Base-by-base conservation (phyloP, 2,888 invertebrate species). In the Drosophila picticornis region DNA sequence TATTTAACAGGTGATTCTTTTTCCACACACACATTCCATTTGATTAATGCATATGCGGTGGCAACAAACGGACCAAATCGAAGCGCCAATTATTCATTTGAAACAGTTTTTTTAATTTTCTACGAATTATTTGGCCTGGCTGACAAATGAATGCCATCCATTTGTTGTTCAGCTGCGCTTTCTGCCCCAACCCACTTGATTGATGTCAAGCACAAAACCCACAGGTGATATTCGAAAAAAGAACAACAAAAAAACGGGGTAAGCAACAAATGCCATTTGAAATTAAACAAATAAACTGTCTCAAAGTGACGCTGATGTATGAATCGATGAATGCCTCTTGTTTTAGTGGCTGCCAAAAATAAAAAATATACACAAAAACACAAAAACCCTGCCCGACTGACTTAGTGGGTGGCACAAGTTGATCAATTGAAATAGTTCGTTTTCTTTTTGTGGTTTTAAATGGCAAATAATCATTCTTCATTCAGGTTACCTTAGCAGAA, bases 201-300 rank as follows among this genome's bases (percentile, higher is more conserved):
- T 90, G 88, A 85, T 85, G 80, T 75, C 78, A 68, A 48, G 58
- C 50, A 36, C 25, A 65, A 52, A 58, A 55, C 50, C 72, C 57
- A 72, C 68, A 77, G 72, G 70, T 77, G 66, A 78, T 77, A 77
- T 72, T 60, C 62, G 38, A 53, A 60, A 52, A 56, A 22, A 34
- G 22, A 52, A 52, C 13, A 68, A 40, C 38, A 56, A 50, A 2
- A 51, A 48, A 56, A 50, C 16, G 22, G 22, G 50, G 51, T 56
- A 50, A 67, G 63, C 22, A 63, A 66, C 67, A 72, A 59, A 60
- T 64, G 52, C 69, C 46, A 52, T 48, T 75, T 25, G 52, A 80
- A 88, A 81, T 72, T 89, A 87, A 89, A 79, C 89, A 84, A 84
- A 84, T 87, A 84, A 89, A 89, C 71, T 81, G 83, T 84, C 83